Percentiles rank a stretch among this genome's conserved stretches.
phyloP scores from a whole-genome alignment of 64 coral and sea anemone species.

The Orbicella faveolata region DNA sequence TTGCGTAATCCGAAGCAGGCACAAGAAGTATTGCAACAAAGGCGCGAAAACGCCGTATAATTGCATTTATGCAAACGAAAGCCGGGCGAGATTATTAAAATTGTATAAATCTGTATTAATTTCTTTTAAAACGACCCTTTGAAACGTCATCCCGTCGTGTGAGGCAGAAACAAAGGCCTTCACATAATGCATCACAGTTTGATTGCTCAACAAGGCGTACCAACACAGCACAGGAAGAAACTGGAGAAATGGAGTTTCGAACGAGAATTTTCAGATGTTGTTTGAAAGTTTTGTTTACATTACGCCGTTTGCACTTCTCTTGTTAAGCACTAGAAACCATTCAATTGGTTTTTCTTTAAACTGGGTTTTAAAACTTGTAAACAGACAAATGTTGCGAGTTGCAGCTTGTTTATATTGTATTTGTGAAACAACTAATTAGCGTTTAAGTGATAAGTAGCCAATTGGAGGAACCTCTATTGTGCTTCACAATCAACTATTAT shows the following conservation, averaged over 20 bases:
- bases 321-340: background rate
- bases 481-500: background rate
- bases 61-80: background rate
- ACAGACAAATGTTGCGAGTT: conserved; percentile 29
- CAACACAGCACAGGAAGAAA: background rate
- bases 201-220: conserved; percentile 17
- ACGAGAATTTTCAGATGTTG: background rate
- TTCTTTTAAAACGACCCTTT: background rate
- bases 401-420: conserved; percentile 14
- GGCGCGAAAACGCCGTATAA: background rate
- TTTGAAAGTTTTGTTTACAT: background rate
- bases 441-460: conserved; percentile 13
- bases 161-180: background rate
- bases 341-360: background rate
- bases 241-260: background rate
- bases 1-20: background rate
- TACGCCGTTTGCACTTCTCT: background rate
- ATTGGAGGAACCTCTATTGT: conserved; percentile 13
- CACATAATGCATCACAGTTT: background rate
- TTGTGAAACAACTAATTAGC: conserved; percentile 14
- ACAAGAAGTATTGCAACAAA: background rate
- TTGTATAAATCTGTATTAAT: background rate
- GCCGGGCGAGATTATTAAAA: no score
- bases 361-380: background rate
- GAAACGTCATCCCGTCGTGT: background rate